Conservation (phyloP, 92 coral and sea anemone genomes). For the Meandrina meandrites region DNA sequence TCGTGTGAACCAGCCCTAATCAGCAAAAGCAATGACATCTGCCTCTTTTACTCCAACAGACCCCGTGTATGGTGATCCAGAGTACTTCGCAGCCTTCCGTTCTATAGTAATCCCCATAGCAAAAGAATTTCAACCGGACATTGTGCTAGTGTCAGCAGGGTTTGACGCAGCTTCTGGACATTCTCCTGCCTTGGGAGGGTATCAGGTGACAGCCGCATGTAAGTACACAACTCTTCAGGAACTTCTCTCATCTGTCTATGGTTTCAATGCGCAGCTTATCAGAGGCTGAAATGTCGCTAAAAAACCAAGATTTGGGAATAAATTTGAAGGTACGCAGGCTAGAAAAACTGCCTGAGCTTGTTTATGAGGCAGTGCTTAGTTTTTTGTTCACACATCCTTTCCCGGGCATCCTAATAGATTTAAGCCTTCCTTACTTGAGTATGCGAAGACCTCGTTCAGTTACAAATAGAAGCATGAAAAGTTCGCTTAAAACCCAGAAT, state of each 20-base stretch:
- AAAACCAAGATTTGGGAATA: no score
- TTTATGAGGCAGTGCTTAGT: no score
- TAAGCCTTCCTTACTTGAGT: not conserved
- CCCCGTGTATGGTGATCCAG: conserved; percentile 94
- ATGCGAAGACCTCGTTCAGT: not conserved
- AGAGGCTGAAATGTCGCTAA: no score
- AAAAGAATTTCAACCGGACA: conserved; percentile 92
- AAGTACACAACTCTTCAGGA: conserved; percentile 35
- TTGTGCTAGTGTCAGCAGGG: conserved; percentile 93
- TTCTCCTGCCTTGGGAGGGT: conserved; percentile 97
- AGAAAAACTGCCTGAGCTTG: no score
- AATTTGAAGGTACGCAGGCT: no score
- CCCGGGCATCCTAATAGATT: no score
- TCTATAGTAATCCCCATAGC: conserved; percentile 98
- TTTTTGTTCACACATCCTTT: no score
- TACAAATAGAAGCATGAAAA: no score
- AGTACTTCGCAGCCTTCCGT: conserved; percentile 97
- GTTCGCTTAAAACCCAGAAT: no score
- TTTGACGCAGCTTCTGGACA: conserved; percentile 98
- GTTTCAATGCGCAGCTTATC: not conserved
- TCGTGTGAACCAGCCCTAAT: no score
- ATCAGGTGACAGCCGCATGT: conserved; percentile 97
- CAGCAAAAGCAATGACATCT: not conserved
- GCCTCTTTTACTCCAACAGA: conserved; percentile 47
- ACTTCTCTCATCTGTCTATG: not conserved